phyloP scores from a whole-genome alignment of 2,113 vertebrate genomes.

The Pelecanus crispus region DNA sequence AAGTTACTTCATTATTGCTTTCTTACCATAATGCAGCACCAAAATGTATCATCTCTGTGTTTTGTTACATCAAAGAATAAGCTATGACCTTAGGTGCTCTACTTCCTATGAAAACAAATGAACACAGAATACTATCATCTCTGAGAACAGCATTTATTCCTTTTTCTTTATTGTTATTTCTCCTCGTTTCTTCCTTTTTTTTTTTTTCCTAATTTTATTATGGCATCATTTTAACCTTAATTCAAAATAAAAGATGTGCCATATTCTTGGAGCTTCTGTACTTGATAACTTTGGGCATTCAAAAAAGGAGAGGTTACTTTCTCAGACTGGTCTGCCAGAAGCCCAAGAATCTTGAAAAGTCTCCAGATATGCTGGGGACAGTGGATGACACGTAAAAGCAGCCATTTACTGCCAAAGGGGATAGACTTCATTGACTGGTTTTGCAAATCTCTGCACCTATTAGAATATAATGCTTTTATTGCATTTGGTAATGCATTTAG shows the following conservation, averaged over 20 bases:
- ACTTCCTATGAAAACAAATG: not conserved
- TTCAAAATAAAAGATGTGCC: not conserved
- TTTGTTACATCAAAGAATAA: not conserved
- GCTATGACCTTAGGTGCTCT: not conserved
- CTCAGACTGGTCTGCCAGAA: not conserved
- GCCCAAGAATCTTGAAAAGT: not conserved
- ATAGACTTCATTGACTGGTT: not conserved
- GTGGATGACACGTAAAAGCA: not conserved
- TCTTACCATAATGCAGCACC: not conserved
- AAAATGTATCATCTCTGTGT: not conserved
- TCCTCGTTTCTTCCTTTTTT: not conserved
- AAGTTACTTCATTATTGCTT: not conserved
- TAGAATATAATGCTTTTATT: not conserved
- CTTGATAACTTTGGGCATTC: not conserved
- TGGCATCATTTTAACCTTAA: not conserved
- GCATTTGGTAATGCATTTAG: not conserved
- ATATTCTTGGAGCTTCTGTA: not conserved
- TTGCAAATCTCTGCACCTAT: not conserved
- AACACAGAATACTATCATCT: not conserved
- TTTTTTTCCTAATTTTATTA: not conserved
- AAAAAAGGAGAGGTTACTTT: not conserved
- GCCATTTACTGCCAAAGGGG: not conserved
- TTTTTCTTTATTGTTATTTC: not conserved
- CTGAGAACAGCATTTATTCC: not conserved
- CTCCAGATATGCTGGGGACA: not conserved